Conservation (phyloP, 2,113 vertebrate genomes). For the Aptenodytes patagonicus region DNA sequence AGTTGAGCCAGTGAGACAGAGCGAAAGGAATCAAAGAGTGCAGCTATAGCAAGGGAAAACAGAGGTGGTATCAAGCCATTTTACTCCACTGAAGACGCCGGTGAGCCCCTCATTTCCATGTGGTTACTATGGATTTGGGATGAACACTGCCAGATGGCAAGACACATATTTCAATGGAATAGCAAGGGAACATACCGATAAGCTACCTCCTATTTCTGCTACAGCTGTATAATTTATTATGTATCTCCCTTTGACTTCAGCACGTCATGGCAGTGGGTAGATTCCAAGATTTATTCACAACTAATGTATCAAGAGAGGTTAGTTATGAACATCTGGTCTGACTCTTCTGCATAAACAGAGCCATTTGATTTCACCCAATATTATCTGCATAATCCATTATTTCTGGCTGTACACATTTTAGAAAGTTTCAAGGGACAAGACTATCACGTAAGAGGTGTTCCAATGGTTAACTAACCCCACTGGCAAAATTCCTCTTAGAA, state of each 20-base stretch:
- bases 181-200: neutral
- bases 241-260: neutral
- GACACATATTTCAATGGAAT: neutral
- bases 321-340: neutral
- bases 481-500: constrained; percentile 33
- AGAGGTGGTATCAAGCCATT: neutral
- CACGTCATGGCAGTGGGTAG: neutral
- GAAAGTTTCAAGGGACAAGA: neutral
- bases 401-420: neutral
- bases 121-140: constrained; percentile 19
- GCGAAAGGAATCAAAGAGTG: neutral
- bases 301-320: neutral
- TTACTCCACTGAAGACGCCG: rapidly evolving
- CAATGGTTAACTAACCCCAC: neutral
- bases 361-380: neutral
- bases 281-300: neutral
- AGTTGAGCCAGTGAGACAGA: neutral
- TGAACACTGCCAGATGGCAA: neutral
- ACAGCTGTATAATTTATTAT: constrained; percentile 6
- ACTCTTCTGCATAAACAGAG: neutral
- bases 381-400: neutral
- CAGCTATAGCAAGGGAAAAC: neutral
- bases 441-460: neutral
- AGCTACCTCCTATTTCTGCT: neutral
- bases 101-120: constrained; percentile 1